phyloP scores from a whole-genome alignment of 2,888 invertebrate genomes.

The Tryphoninae sp. region DNA sequence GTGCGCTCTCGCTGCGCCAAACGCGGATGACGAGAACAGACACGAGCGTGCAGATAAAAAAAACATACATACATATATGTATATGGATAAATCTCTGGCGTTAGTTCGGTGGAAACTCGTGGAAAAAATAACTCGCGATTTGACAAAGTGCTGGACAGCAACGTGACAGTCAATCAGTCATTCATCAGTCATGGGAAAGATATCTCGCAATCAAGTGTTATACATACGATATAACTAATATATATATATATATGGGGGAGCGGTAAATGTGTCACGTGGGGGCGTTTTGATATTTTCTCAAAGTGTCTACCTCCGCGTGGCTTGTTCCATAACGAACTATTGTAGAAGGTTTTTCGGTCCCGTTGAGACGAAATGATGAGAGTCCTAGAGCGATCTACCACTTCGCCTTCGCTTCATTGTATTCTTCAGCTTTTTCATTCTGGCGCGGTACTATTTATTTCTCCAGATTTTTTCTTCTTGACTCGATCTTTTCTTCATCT shows the following conservation, averaged over 20 bases:
- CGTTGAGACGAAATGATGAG: conserved; percentile 4
- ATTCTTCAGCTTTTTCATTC: background rate
- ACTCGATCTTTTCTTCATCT: conserved; percentile 8
- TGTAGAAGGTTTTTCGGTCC: conserved; percentile 54
- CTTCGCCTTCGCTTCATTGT: background rate
- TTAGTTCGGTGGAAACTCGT: conserved; percentile 13
- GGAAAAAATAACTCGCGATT: conserved; percentile 57
- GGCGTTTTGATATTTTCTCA: background rate
- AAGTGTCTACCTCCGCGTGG: background rate
- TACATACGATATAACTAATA: background rate
- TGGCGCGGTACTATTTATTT: conserved; percentile 60
- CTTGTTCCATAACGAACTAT: conserved; percentile 66
- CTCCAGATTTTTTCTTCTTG: conserved; percentile 16
- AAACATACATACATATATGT: background rate
- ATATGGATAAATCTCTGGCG: background rate
- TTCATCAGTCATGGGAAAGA: conserved; percentile 28
- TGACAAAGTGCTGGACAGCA: conserved; percentile 51
- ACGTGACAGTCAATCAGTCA: conserved; percentile 52
- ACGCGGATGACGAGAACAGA: conserved; percentile 26
- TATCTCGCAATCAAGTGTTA: conserved; percentile 39
- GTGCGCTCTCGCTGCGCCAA: conserved; percentile 28
- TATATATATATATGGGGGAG: background rate
- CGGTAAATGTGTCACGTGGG: background rate
- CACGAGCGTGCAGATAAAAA: conserved; percentile 8
- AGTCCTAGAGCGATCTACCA: conserved; percentile 11